Base-by-base conservation (phyloP, 2,113 vertebrate species). In the Stictonetta naevosa region DNA sequence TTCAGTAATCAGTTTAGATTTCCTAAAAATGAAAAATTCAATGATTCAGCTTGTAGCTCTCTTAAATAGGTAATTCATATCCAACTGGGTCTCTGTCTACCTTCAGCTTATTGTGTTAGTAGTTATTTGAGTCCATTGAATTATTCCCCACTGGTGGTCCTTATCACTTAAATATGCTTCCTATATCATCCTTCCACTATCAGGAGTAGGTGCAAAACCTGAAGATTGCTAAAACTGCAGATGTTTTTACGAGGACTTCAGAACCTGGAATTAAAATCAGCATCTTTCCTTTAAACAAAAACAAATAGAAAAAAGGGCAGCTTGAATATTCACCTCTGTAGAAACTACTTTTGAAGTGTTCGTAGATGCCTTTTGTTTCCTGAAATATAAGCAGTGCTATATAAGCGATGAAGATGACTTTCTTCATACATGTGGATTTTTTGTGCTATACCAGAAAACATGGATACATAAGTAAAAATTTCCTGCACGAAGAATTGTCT, bases 21-120 rank as follows among this genome's bases (percentile, higher is more conserved):
- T 90, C 97, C 91, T 77, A 40, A 93, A 95, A 96, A 83, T 86
- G 95, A 97, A 97, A 83, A 88, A 50, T 29, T 87, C 87, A 46
- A 64, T 8, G 52, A 10, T 81, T 77, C 83, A 64, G 48, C 82
- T 22, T 55, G 62, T 16, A 38, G 64, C 71, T 86, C 77, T 69
- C 94, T 86, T 42, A 75, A 44, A 21, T 11, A 69, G 74, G 85
- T 81, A 26, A 76, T 59, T 89, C 81, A 34, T 73, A 66, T 12
- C 85, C 87, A 13, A 22, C 38, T 83, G 68, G 71, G 48, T 88
- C 83, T 77, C 33, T 60, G 79, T 71, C 73, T 60, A 6, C 62
- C 31, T 34, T 23, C 50, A 53, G 33, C 71, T 81, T 29, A 1
- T 12, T 50, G 56, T 38, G 17, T 29, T 23, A 16, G 50, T 16